These are phyloP conservation scores for Hylyphantes graminicola DNA, from an alignment of 1,140 invertebrate species.

Conservation along the genomic window DNA sequence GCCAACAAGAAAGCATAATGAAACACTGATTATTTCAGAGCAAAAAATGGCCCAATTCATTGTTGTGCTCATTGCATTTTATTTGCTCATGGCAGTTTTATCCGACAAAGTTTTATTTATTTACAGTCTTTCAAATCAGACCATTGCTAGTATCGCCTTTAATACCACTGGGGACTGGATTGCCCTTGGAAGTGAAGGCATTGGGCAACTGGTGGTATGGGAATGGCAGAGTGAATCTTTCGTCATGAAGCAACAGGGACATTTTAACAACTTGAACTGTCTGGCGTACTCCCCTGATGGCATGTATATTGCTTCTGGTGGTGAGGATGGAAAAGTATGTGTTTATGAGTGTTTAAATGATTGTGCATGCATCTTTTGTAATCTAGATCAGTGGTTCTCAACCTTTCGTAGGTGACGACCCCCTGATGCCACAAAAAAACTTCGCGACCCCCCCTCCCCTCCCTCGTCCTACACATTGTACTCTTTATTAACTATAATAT, in stretches of 20 bases:
- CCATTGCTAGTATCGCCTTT: constrained; percentile 82
- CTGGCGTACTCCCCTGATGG: constrained; percentile 92
- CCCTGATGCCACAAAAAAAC: too few species aligned
- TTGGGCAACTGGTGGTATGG: constrained; percentile 92
- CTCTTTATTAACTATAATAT: too few species aligned
- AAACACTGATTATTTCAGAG: too few species aligned
- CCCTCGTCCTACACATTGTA: too few species aligned
- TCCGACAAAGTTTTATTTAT: not conserved
- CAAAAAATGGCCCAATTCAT: too few species aligned
- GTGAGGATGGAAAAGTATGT: constrained; percentile 88
- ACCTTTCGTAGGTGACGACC: too few species aligned
- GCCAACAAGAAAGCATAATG: too few species aligned
- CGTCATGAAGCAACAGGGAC: constrained; percentile 96
- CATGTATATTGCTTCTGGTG: constrained; percentile 89
- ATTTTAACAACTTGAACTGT: constrained; percentile 88
- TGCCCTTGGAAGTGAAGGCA: constrained; percentile 80
- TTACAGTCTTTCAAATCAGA: constrained; percentile 80
- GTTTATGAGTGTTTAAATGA: too few species aligned
- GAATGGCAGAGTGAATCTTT: constrained; percentile 99
- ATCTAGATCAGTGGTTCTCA: too few species aligned
- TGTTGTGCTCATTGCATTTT: too few species aligned
- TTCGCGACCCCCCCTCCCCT: too few species aligned
- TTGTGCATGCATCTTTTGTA: too few species aligned
- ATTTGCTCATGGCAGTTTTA: not conserved
- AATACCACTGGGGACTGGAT: constrained; percentile 95